Evolutionary conservation across 2,797 vertebrate genomes (phyloP), one percentile per base, ranked within the genome.

Genomic region (Nannoperca obscura): DNA sequence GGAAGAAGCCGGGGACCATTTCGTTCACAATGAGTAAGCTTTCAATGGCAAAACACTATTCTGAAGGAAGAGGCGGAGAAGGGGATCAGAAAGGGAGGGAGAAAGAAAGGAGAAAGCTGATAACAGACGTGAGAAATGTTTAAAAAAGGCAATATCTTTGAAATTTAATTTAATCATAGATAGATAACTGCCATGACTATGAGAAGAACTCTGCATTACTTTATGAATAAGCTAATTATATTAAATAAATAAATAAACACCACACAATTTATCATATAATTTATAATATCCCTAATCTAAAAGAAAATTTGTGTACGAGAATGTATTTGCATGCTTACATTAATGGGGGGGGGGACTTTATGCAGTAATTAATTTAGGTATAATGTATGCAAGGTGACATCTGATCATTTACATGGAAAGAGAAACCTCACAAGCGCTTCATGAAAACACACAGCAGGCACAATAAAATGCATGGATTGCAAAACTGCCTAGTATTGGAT

Each of bases 401-500:
- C 13, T 78, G 59, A 79, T 83, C 58, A 74, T 86, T 88, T 76
- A 79, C 59, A 83, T 70, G 34, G 17, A 73, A 73, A 81, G 7
- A 76, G 2, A 77, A 81, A 57, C 30, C 20, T 66, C 30, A 57
- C 13, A 34, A 50, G 57, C 63, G 52, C 47, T 42, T 59, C 4
- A 22, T 32, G 68, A 82, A 89, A 84, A 78, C 78, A 82, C 30
- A 27, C 53, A 75, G 70, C 69, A 68, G 76, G 65, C 73, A 85
- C 55, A 81, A 87, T 73, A 88, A 90, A 80, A 79, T 86, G 86
- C 82, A 76, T 3, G 12, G 34, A 67, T 42, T 65, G 81, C 79
- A 88, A 76, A 87, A 83, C 36, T 66, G 67, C 70, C 67, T 12
- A 20, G 32, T 22, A 71, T 65, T 24, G 71, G 65, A 73, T 73